Conservation (phyloP, 2,797 vertebrate genomes). For the Ciconia nigra region DNA sequence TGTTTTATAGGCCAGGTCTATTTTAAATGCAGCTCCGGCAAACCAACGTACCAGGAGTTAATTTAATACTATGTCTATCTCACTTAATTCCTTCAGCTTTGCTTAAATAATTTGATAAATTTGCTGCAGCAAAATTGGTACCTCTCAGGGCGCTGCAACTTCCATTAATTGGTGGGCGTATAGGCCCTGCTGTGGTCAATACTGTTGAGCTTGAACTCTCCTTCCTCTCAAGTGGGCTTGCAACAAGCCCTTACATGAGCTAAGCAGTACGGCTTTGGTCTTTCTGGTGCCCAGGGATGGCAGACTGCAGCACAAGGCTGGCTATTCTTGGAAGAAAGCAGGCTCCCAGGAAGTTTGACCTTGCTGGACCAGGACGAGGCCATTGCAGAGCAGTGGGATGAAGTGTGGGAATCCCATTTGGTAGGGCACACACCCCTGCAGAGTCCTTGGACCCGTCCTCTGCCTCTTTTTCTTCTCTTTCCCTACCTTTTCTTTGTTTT, state of each 20-base stretch:
- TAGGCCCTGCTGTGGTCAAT: background rate
- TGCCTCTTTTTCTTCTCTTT: background rate
- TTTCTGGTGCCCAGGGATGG: background rate
- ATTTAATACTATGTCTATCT: background rate
- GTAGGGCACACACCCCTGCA: background rate
- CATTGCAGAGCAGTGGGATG: background rate
- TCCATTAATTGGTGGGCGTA: background rate
- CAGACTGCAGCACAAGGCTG: background rate
- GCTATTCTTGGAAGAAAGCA: background rate
- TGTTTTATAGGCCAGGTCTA: background rate
- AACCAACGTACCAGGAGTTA: background rate
- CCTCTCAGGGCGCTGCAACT: background rate
- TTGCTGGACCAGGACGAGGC: fast-evolving
- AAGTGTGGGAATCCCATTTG: background rate
- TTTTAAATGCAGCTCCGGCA: background rate
- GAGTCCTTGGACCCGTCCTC: background rate
- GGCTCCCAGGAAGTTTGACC: background rate
- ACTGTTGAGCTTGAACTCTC: background rate
- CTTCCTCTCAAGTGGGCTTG: background rate
- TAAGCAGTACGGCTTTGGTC: background rate
- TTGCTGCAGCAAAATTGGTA: background rate
- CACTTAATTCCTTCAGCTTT: background rate
- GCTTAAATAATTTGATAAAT: background rate
- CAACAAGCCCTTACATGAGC: background rate
- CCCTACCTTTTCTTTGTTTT: background rate